phyloP scores from a whole-genome alignment of 2,113 vertebrate species.

The Nesoenas mayeri region DNA sequence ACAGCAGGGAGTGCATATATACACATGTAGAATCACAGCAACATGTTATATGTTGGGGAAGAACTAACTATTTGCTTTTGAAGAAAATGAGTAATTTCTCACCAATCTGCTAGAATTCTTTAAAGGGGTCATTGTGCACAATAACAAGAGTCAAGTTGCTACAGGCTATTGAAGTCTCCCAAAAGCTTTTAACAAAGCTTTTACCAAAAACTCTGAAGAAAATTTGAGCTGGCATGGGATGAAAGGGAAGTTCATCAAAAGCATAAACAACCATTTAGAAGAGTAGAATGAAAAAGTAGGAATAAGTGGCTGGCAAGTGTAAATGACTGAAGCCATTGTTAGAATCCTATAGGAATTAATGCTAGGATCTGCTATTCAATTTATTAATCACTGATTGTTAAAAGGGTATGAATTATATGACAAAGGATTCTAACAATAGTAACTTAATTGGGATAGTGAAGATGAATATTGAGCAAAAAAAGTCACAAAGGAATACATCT shows the following conservation, averaged over 20 bases:
- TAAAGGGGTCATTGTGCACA: not conserved
- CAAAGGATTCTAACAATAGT: not conserved
- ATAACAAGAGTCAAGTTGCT: not conserved
- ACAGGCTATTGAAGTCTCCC: not conserved
- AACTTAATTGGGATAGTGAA: not conserved
- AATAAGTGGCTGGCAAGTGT: not conserved
- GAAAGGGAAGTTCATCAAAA: not conserved
- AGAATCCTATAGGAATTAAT: not conserved
- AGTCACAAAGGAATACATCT: not conserved
- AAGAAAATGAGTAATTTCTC: not conserved
- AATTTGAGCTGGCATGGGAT: not conserved
- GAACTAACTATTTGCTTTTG: not conserved
- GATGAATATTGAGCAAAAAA: not conserved
- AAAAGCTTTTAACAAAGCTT: not conserved
- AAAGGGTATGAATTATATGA: not conserved
- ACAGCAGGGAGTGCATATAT: not conserved
- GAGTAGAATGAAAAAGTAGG: not conserved
- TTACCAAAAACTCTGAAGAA: not conserved
- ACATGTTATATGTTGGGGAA: not conserved
- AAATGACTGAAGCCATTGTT: not conserved
- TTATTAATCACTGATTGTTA: not conserved
- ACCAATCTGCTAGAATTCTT: not conserved
- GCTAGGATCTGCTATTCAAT: not conserved
- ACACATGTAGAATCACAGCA: not conserved
- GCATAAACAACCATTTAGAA: not conserved